Conservation (phyloP, 2,113 vertebrate species). For the Carollia perspicillata region DNA sequence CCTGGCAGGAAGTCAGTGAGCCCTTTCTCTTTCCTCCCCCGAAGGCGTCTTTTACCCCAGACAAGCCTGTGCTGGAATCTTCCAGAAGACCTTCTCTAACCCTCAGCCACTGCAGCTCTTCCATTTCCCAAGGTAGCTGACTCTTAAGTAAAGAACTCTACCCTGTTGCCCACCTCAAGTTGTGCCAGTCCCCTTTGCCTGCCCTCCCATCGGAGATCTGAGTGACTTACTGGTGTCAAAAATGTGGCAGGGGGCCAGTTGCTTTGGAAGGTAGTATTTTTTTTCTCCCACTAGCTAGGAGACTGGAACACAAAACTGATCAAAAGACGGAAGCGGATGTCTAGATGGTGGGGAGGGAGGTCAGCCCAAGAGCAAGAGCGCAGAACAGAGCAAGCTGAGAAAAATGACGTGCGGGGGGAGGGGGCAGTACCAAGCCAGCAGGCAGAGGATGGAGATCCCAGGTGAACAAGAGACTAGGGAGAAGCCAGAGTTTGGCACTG, state of each 20-base stretch:
- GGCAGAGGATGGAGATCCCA: neutral
- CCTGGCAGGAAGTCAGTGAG: slow-evolving; percentile 36
- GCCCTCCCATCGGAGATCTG: neutral
- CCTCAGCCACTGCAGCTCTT: slow-evolving; percentile 16
- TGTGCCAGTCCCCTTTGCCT: neutral
- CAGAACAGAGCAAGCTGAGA: neutral
- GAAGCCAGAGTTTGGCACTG: neutral
- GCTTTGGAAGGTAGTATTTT: slow-evolving; percentile 17
- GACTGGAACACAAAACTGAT: slow-evolving; percentile 7
- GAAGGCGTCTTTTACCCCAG: slow-evolving; percentile 55
- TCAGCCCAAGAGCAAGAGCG: neutral
- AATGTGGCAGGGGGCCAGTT: neutral
- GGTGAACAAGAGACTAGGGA: neutral
- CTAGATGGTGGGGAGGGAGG: neutral
- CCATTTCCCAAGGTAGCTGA: neutral
- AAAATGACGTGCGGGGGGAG: neutral
- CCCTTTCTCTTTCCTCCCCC: slow-evolving; percentile 24
- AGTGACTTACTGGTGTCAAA: slow-evolving; percentile 9
- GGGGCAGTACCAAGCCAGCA: neutral
- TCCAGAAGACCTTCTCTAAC: slow-evolving; percentile 40
- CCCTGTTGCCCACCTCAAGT: neutral
- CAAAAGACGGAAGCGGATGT: neutral
- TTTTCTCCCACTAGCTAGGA: neutral
- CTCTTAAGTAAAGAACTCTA: neutral
- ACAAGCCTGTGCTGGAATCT: slow-evolving; percentile 42